These are phyloP conservation scores for Anguilla pacifica DNA, from an alignment of 2,797 vertebrate species.

Conservation along the genomic window DNA sequence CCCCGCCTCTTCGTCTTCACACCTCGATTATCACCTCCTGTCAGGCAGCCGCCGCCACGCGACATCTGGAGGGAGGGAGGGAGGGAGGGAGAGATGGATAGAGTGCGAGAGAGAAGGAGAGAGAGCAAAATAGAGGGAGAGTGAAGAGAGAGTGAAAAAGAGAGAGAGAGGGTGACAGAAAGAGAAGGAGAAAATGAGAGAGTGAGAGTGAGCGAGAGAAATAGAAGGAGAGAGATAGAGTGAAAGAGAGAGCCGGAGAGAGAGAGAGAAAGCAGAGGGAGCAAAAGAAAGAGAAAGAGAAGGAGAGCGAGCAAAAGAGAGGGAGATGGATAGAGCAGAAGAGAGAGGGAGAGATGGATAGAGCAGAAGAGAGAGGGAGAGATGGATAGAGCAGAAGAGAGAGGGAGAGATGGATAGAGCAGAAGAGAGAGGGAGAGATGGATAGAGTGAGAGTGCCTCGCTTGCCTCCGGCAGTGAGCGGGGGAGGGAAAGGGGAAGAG, in stretches of 20 bases:
- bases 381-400: background rate
- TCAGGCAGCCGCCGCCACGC: background rate
- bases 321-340: background rate
- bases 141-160: no score
- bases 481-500: no score
- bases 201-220: no score
- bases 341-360: no score
- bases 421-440: background rate
- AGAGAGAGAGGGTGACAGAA: background rate
- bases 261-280: background rate
- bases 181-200: background rate
- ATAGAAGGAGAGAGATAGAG: no score
- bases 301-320: background rate
- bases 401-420: background rate
- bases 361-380: no score
- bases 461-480: background rate
- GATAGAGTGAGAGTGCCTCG: background rate
- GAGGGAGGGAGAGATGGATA: background rate
- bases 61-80: background rate
- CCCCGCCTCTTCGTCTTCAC: background rate
- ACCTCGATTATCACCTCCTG: background rate
- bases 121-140: no score
- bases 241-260: no score
- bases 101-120: no score
- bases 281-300: background rate